Percentiles rank a stretch among this genome's conserved stretches.
phyloP scores from a whole-genome alignment of 2,113 vertebrate genomes.

The Dasyprocta punctata region DNA sequence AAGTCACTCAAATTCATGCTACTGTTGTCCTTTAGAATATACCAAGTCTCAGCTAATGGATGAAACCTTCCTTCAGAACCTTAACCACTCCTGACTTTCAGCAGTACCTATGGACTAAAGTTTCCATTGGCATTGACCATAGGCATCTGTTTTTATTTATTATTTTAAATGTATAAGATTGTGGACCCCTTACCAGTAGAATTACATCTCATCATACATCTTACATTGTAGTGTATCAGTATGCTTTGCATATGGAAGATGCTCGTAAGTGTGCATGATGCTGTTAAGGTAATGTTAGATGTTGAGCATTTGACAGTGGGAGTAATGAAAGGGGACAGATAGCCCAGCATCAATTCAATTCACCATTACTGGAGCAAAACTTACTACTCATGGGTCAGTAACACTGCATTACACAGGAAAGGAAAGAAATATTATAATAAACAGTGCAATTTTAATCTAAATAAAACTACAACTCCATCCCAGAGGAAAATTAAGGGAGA shows the following conservation, averaged over 20 bases:
- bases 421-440: background rate
- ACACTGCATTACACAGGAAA: background rate
- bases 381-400: background rate
- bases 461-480: background rate
- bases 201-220: background rate
- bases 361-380: background rate
- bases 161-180: background rate
- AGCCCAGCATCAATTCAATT: background rate
- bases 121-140: background rate
- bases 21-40: background rate
- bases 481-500: background rate
- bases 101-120: background rate
- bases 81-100: background rate
- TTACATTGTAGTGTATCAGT: background rate
- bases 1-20: background rate
- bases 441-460: conserved; percentile 30
- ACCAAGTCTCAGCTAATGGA: background rate
- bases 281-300: background rate
- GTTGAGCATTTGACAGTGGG: background rate
- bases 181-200: background rate
- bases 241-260: conserved; percentile 2
- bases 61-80: conserved; percentile 2
- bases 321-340: background rate
- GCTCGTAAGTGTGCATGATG: background rate
- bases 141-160: background rate